Evolutionary conservation across 2,797 vertebrate species (phyloP), one percentile per base, ranked within the genome.

Genomic region (Sebastes iracundus): DNA sequence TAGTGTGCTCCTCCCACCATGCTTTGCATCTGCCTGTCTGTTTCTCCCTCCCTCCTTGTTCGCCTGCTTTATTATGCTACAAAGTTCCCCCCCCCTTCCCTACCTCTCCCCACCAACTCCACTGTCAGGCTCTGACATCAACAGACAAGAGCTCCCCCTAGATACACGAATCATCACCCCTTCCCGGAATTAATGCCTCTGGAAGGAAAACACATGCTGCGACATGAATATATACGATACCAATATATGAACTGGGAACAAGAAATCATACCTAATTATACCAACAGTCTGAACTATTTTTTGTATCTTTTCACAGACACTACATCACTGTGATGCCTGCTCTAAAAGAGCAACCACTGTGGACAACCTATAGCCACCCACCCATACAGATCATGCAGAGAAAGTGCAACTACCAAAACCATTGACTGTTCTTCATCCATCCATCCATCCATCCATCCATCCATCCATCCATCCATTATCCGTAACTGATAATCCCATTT

Each of bases 121-220:
- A n/a, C 81, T 5, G 68, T 81, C 77, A 70, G 83, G 71, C 80
- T 59, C 77, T 90, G 85, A 86, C 88, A 90, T 90, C 90, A 87
- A 74, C 89, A 88, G 88, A 79, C 88, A 89, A 93, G 79, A 92
- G 92, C 93, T 90, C 93, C 93, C 91, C 88, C 90, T 91, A 90
- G 84, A 86, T 83, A 79, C 76, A 75, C 1, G n/a, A 81, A 86
- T 84, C 87, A 76, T 75, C 83, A 73, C 59, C 69, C 56, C 38
- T 85, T 60, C 46, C 28, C 65, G 59, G 77, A 73, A 79, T 23
- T 0, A 42, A 49, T 56, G 14, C 27, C 56, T 58, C 53, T 12
- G 6, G 25, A 56, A 38, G 18, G 46, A 35, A 77, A 75, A 68
- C 3, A 64, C 33, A 55, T 35, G 56, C 3, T 22, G 52, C 64